Base-by-base conservation (phyloP, 2,888 invertebrate species). In the Apamea monoglypha region DNA sequence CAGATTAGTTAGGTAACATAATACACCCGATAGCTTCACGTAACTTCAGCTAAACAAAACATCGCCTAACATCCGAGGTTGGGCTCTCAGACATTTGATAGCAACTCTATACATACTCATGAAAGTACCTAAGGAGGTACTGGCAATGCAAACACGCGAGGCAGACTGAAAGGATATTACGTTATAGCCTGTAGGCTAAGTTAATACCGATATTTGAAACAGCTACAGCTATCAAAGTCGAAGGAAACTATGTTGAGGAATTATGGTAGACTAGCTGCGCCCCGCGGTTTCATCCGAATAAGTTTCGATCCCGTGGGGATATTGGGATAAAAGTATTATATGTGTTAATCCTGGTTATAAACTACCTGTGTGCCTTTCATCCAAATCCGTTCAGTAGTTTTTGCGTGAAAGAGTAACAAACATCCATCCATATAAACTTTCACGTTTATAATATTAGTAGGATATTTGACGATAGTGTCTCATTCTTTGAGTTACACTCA, bases 201-300 rank as follows among this genome's bases (percentile, higher is more conserved):
- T 68, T 67, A 69, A 81, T 73, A 73, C 82, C 44, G 70, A 81
- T 67, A 81, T 80, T 61, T 84, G 84, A 61, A 84, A 66, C 56
- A 53, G 44, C 32, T 61, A 36, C 40, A 36, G 10, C 14, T 53
- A 61, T 50, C 40, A 40, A 29, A 59, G 36, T 25, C 64, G 56
- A n/a, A n/a, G n/a, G n/a, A n/a, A n/a, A n/a, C 56, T 40, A 82
- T 56, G 32, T 82, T 50, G 18, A 82, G 64, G 64, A 66, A n/a
- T 76, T n/a, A 50, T 69, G 3, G 36, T 2, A 36, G 16, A n/a
- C n/a, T n/a, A n/a, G n/a, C n/a, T n/a, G n/a, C n/a, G n/a, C n/a
- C n/a, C n/a, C n/a, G n/a, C n/a, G n/a, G n/a, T n/a, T n/a, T n/a
- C n/a, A n/a, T n/a, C n/a, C n/a, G n/a, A n/a, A n/a, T n/a, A n/a